Base-by-base conservation (phyloP, 2,797 vertebrate species). In the Notolepis coatsorum region DNA sequence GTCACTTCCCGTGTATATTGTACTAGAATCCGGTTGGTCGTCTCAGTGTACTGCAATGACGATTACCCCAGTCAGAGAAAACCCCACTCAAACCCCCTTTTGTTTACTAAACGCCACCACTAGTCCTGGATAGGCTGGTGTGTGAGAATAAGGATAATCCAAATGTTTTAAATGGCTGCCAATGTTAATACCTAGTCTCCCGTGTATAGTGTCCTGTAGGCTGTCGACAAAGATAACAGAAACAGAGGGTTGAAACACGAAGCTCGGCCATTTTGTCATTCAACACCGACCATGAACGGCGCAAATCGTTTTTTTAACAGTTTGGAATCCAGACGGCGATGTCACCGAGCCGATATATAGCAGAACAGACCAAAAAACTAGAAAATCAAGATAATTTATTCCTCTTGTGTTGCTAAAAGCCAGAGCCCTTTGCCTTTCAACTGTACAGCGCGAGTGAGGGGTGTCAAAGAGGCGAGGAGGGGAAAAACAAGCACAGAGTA, bases 151-250 rank as follows among this genome's bases (percentile, higher is more conserved):
- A 50, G 79, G 33, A 69, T 73, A 73, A 81, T 84, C 68, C 68
- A 41, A n/a, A 60, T 50, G 76, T 81, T 78, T 83, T 33, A 23
- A 75, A 79, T 84, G 79, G 56, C 58, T 76, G 55, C 46, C 46
- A 47, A 42, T 65, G 68, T 79, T 47, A 79, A 80, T 81, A 39
- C 56, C 45, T 74, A 21, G 46, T 76, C 77, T 79, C 70, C 49
- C 12, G 68, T 51, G 76, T 71, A 23, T 47, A 65, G 69, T 74
- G 59, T 67, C 76, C 84, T 87, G 52, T 70, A 68, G 56, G 58
- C 46, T 57, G 37, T 12, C 17, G 20, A 55, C 51, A 47, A 47
- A 54, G 61, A 48, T 64, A 64, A 55, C 61, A 37, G 37, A 47
- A 46, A n/a, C n/a, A n/a, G 24, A 6, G 13, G 18, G 30, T 17